phyloP scores from a whole-genome alignment of 1,140 invertebrate genomes.

The Epicauta chinensis region DNA sequence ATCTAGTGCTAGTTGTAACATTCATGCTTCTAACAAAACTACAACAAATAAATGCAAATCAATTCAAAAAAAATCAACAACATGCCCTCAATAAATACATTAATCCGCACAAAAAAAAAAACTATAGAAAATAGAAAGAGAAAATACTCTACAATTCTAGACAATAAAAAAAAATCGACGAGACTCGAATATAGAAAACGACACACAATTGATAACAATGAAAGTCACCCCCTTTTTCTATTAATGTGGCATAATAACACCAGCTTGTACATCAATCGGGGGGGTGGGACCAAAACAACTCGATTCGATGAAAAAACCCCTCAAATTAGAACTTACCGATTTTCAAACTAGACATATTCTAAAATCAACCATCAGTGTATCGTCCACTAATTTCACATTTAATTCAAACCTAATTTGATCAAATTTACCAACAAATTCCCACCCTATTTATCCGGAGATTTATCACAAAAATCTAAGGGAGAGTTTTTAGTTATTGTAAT shows the following conservation, averaged over 20 bases:
- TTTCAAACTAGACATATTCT: conserved; percentile 61
- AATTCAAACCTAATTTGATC: not conserved
- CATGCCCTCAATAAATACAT: too few species aligned
- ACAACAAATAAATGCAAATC: not conserved
- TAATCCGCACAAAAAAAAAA: too few species aligned
- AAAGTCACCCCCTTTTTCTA: too few species aligned
- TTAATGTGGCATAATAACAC: conserved; percentile 2
- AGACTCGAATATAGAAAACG: not conserved
- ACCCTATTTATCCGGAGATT: conserved; percentile 10
- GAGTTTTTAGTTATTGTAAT: not conserved
- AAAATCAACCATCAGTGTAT: conserved; percentile 33
- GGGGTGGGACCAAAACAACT: conserved; percentile 35
- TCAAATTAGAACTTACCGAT: conserved; percentile 47
- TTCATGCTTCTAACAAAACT: conserved; percentile 39
- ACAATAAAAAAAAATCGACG: too few species aligned
- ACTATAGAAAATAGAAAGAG: too few species aligned
- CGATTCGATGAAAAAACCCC: too few species aligned
- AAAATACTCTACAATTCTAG: too few species aligned
- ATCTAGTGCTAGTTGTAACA: conserved; percentile 38
- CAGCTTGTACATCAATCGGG: conserved; percentile 2
- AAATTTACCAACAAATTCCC: conserved; percentile 1
- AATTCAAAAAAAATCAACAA: not conserved
- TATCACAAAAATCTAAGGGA: conserved; percentile 12
- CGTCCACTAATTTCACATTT: conserved; percentile 3
- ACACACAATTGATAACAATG: too few species aligned